phyloP scores from a whole-genome alignment of 2,888 invertebrate species.

The Catocala sponsa region DNA sequence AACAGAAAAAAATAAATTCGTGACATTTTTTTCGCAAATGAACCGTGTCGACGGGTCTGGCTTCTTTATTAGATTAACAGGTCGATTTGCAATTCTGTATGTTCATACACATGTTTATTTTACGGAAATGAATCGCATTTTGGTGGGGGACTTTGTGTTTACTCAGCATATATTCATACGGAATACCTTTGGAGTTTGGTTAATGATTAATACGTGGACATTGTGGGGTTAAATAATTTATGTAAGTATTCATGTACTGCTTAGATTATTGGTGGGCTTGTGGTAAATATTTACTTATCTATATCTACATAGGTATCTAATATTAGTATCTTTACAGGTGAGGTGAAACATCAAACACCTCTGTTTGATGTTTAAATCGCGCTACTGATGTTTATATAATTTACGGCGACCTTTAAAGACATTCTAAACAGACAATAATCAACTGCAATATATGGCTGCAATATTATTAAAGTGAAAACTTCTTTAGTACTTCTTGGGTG shows the following conservation, averaged over 20 bases:
- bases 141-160: slow-evolving; percentile 77
- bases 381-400: too few relatives aligned
- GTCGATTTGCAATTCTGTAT: slow-evolving; percentile 87
- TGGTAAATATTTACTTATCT: too few relatives aligned
- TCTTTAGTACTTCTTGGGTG: too few relatives aligned
- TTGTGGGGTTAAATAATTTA: slow-evolving; percentile 34
- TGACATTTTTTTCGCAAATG: slow-evolving; percentile 85
- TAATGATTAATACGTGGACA: slow-evolving; percentile 40
- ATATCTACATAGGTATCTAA: too few relatives aligned
- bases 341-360: too few relatives aligned
- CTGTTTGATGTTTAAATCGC: too few relatives aligned
- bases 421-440: too few relatives aligned
- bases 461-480: too few relatives aligned
- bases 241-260: neutral
- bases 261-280: neutral
- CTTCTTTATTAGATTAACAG: slow-evolving; percentile 87
- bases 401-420: too few relatives aligned
- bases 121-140: slow-evolving; percentile 86
- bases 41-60: slow-evolving; percentile 77
- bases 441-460: too few relatives aligned
- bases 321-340: too few relatives aligned
- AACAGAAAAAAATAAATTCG: slow-evolving; percentile 68
- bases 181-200: slow-evolving; percentile 49
- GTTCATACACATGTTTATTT: slow-evolving; percentile 84
- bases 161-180: slow-evolving; percentile 69